Conservation (phyloP, 2,888 invertebrate species). For the Laspeyria flexula region DNA sequence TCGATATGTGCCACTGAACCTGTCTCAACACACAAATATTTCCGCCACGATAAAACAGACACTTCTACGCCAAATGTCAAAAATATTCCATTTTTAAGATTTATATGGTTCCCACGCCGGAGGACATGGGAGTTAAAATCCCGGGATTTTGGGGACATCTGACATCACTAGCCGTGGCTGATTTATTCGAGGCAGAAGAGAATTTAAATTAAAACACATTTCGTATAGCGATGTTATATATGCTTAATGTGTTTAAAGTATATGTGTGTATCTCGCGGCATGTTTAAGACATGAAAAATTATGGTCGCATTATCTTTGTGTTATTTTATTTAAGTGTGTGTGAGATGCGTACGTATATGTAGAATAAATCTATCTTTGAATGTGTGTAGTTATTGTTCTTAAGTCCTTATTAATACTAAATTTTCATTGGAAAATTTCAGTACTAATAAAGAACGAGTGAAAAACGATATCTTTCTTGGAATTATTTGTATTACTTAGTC, state of each 20-base stretch:
- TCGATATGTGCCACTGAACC: no score
- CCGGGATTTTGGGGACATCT: slow-evolving; percentile 17
- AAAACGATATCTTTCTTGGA: no score
- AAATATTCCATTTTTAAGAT: slow-evolving; percentile 3
- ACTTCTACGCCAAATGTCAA: slow-evolving; percentile 2
- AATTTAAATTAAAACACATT: slow-evolving; percentile 58
- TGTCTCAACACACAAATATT: background rate
- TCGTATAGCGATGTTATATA: slow-evolving; percentile 8
- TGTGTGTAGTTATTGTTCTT: no score
- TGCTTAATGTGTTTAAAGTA: background rate
- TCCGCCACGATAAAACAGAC: background rate
- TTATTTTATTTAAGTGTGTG: background rate
- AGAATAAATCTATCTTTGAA: no score
- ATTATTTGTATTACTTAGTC: no score
- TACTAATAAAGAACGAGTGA: no score
- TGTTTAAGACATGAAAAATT: background rate
- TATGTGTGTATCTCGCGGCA: slow-evolving; percentile 1
- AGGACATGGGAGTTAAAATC: slow-evolving; percentile 3
- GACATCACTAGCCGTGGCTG: slow-evolving; percentile 44
- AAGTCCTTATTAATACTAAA: no score
- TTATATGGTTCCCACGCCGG: slow-evolving; percentile 11
- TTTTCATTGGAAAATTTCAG: no score
- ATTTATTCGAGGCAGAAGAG: slow-evolving; percentile 49
- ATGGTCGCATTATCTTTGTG: background rate
- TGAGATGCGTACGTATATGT: background rate